Evolutionary conservation across 1,140 invertebrate species (phyloP).

Genomic region (Ctenoplectra terminalis): DNA sequence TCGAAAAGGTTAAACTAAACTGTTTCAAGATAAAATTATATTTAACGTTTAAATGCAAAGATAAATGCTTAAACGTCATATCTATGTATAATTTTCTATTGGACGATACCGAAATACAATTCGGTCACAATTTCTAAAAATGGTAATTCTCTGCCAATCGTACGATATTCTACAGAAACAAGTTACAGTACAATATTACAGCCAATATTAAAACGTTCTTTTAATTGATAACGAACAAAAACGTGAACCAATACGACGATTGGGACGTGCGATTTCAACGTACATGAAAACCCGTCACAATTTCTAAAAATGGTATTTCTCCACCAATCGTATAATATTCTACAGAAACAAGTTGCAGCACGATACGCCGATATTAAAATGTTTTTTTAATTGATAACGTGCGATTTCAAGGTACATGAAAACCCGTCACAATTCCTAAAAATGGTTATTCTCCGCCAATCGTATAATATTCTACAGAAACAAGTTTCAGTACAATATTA

Average conservation of each 20-base stretch:
- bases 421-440: not conserved
- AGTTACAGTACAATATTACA: not conserved
- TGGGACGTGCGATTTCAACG: not conserved
- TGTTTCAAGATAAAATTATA: too few species aligned
- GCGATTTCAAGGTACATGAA: conserved; percentile 9
- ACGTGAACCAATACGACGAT: conserved; percentile 4
- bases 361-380: not conserved
- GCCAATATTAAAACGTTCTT: not conserved
- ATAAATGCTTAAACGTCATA: not conserved
- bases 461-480: too few species aligned
- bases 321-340: not conserved
- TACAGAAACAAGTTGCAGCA: not conserved
- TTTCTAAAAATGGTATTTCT: too few species aligned
- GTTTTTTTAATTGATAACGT: not conserved
- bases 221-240: not conserved
- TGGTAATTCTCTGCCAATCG: not conserved
- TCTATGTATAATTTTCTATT: not conserved
- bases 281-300: conserved; percentile 29
- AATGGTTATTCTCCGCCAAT: not conserved
- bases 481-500: not conserved
- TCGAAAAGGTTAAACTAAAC: too few species aligned
- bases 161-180: too few species aligned
- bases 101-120: not conserved
- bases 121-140: not conserved
- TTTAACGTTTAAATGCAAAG: not conserved